Base-by-base conservation (phyloP, 2,888 invertebrate species). In the Lamellibrachia satsuma region DNA sequence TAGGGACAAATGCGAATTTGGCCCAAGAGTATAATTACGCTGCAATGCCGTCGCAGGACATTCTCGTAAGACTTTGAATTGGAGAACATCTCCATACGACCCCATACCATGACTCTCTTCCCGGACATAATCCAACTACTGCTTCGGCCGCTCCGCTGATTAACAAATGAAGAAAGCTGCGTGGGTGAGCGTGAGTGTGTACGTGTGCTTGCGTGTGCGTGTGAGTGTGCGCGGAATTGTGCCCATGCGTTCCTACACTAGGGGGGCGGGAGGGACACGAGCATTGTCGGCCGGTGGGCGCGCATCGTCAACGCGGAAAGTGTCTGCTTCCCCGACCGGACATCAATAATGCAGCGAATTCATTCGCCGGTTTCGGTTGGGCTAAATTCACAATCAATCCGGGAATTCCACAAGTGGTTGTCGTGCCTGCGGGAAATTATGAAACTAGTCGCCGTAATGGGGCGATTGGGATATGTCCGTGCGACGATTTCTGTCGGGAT, bases 341-440 rank as follows among this genome's bases (percentile, higher is more conserved):
- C 75, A 75, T 75, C 75, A 75, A 75, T 75, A 75, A 75, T 75
- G 75, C 75, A 75, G 22, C 75, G 75, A 22, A 75, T 75, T 75
- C 75, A 75, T 75, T 75, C 75, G 75, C 75, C 75, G 22, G 75
- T 75, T 75, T 75, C 22, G 75, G 75, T 75, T 75, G 22, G 75
- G 75, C 75, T 75, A 75, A 75, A 75, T 75, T 75, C 75, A 75
- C 22, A 75, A 75, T 75, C 75, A 75, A 22, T 75, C 22, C 75
- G 75, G 75, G 75, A 22, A 15, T 4, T 75, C 22, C 75, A 75
- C 75, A 75, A 75, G 75, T 75, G 75, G 75, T 22, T 4, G 75
- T n/a, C 6, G 75, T 15, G 22, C 75, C 75, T 11, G 15, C 75
- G 75, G 75, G 75, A 75, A 75, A 75, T 75, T 11, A 75, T 22